phyloP scores from a whole-genome alignment of 2,888 invertebrate species.

The Laothoe populi region DNA sequence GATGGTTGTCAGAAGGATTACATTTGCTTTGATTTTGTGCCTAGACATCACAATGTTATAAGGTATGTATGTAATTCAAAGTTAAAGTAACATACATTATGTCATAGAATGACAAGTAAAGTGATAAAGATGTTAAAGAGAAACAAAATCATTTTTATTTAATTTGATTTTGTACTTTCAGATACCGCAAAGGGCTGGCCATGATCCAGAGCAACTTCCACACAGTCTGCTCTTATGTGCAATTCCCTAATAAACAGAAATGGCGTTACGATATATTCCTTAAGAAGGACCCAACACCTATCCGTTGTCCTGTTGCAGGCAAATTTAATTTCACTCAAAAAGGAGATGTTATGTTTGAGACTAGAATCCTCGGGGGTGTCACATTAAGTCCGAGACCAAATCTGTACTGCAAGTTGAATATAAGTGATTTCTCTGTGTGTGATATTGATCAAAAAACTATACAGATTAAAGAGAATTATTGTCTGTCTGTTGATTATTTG shows the following conservation, averaged over 20 bases:
- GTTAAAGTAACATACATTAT: no score
- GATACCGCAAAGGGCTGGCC: slow-evolving; percentile 94
- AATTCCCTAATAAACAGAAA: slow-evolving; percentile 92
- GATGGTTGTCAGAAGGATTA: slow-evolving; percentile 99
- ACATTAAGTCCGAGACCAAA: slow-evolving; percentile 97
- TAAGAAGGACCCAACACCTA: slow-evolving; percentile 94
- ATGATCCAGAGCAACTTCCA: slow-evolving; percentile 96
- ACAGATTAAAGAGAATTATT: slow-evolving; percentile 97
- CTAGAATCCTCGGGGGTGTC: slow-evolving; percentile 97
- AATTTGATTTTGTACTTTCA: slow-evolving; percentile 45
- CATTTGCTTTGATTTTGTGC: slow-evolving; percentile 98
- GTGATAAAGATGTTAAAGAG: neutral
- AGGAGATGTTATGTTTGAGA: slow-evolving; percentile 96
- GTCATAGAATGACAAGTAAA: no score
- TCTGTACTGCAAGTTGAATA: slow-evolving; percentile 95
- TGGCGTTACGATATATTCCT: slow-evolving; percentile 96
- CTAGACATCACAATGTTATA: slow-evolving; percentile 97
- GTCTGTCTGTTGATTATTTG: slow-evolving; percentile 97
- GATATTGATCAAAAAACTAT: slow-evolving; percentile 97
- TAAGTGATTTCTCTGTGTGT: slow-evolving; percentile 98
- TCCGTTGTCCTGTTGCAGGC: slow-evolving; percentile 98
- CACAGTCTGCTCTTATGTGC: slow-evolving; percentile 97
- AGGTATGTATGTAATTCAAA: no score
- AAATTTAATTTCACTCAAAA: slow-evolving; percentile 97
- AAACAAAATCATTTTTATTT: no score